Conservation (phyloP, 1,140 invertebrate species). For the Rhyacophila brunnea region DNA sequence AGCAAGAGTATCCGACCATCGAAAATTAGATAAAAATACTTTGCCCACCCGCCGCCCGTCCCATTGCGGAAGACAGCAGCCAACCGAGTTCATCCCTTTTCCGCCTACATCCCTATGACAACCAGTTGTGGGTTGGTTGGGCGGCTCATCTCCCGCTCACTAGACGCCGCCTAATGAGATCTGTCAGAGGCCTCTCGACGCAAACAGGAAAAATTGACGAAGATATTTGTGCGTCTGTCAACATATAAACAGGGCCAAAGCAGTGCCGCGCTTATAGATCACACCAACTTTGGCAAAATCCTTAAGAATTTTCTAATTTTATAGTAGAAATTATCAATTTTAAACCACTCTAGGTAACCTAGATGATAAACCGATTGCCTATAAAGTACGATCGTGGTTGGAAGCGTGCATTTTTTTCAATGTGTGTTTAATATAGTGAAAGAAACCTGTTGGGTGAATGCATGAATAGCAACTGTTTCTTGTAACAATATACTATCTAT, state of each 20-base stretch:
- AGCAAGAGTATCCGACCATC: too few species aligned
- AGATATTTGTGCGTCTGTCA: slow-evolving; percentile 33
- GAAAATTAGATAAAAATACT: slow-evolving; percentile 3
- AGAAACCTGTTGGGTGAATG: too few species aligned
- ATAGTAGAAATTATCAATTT: too few species aligned
- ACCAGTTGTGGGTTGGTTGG: neutral
- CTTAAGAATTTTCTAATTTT: too few species aligned
- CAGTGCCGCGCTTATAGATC: neutral
- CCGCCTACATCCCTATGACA: neutral
- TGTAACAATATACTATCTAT: too few species aligned
- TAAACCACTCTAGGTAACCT: too few species aligned
- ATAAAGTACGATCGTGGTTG: too few species aligned
- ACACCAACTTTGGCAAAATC: too few species aligned
- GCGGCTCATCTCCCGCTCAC: neutral
- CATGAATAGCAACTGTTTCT: too few species aligned
- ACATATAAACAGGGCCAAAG: neutral
- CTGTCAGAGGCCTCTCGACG: slow-evolving; percentile 30
- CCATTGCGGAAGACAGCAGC: neutral
- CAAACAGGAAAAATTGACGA: slow-evolving; percentile 33
- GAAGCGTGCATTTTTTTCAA: too few species aligned
- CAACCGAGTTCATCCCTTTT: neutral
- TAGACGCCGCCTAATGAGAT: slow-evolving; percentile 30
- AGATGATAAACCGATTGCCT: too few species aligned
- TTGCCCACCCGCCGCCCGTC: neutral
- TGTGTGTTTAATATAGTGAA: too few species aligned